phyloP scores from a whole-genome alignment of 2,888 invertebrate species.

The Helicoverpa assulta region DNA sequence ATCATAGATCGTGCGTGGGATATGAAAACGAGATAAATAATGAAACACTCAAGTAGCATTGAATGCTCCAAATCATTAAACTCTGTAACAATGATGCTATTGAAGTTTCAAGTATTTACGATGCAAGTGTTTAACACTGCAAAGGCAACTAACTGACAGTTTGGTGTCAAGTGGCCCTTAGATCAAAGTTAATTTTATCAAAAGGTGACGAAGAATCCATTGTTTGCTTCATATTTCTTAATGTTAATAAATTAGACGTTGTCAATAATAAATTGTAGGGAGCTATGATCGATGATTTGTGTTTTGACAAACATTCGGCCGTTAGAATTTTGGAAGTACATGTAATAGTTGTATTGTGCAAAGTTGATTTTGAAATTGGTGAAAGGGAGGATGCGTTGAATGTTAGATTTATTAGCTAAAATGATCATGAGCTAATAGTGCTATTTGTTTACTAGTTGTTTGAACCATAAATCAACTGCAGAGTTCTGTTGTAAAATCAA shows the following conservation, averaged over 20 bases:
- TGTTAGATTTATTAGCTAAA: conserved; percentile 28
- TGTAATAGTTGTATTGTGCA: conserved; percentile 34
- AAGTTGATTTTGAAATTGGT: conserved; percentile 45
- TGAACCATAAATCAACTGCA: background rate
- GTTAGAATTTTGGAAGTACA: conserved; percentile 31
- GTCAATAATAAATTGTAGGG: conserved; percentile 40
- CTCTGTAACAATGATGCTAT: conserved; percentile 32
- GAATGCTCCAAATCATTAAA: conserved; percentile 6
- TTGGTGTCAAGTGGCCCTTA: conserved; percentile 58
- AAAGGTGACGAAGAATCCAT: conserved; percentile 41
- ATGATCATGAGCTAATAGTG: conserved; percentile 13
- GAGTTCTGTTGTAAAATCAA: background rate
- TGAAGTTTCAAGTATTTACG: conserved; percentile 37
- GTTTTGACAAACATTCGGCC: conserved; percentile 21
- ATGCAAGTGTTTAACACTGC: conserved; percentile 21
- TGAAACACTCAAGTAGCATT: conserved; percentile 2
- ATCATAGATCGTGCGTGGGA: conserved; percentile 5
- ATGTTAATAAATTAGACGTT: conserved; percentile 39
- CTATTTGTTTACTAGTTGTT: background rate
- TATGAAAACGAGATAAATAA: conserved; percentile 2
- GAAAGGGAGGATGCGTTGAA: conserved; percentile 35
- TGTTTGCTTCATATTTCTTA: conserved; percentile 54
- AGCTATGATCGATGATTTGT: conserved; percentile 29
- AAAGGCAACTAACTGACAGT: conserved; percentile 38
- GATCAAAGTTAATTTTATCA: conserved; percentile 36